These are phyloP conservation scores for Rhopalosiphum maidis DNA, from an alignment of 1,140 invertebrate genomes.

Conservation along the genomic window DNA sequence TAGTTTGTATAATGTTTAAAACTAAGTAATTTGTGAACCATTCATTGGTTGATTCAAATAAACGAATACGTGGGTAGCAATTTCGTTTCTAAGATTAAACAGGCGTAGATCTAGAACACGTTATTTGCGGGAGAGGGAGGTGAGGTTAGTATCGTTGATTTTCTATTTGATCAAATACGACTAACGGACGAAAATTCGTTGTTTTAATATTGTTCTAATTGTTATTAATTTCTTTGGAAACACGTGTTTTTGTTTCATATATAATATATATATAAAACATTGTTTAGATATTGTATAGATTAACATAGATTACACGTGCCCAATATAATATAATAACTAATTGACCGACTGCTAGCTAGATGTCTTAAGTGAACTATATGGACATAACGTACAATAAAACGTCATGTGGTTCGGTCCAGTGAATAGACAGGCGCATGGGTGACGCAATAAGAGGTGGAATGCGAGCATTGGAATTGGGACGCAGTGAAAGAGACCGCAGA, in stretches of 20 bases:
- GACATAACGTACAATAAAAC: slow-evolving; percentile 3
- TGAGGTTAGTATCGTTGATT: background rate
- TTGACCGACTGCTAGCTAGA: background rate
- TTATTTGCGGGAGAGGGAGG: background rate
- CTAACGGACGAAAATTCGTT: background rate
- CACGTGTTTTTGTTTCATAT: background rate
- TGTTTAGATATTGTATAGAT: background rate
- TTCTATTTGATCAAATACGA: background rate
- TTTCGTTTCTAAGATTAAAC: slow-evolving; percentile 18
- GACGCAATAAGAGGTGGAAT: slow-evolving; percentile 47
- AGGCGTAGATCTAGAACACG: background rate
- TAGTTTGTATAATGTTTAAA: slow-evolving; percentile 11
- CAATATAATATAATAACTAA: background rate
- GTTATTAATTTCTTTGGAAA: background rate
- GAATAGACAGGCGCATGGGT: slow-evolving; percentile 23
- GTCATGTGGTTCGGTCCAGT: slow-evolving; percentile 35
- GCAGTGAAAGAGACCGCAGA: slow-evolving; percentile 56
- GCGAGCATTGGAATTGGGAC: slow-evolving; percentile 53
- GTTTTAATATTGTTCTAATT: background rate
- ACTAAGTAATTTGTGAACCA: slow-evolving; percentile 3
- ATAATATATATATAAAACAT: background rate
- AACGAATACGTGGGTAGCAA: background rate
- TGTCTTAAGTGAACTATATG: background rate
- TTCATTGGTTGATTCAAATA: slow-evolving; percentile 6
- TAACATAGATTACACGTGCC: background rate